Percentiles rank a stretch among this genome's conserved stretches.
Conservation (phyloP, 2,888 invertebrate genomes). For the Sarcophaga subvicina region DNA sequence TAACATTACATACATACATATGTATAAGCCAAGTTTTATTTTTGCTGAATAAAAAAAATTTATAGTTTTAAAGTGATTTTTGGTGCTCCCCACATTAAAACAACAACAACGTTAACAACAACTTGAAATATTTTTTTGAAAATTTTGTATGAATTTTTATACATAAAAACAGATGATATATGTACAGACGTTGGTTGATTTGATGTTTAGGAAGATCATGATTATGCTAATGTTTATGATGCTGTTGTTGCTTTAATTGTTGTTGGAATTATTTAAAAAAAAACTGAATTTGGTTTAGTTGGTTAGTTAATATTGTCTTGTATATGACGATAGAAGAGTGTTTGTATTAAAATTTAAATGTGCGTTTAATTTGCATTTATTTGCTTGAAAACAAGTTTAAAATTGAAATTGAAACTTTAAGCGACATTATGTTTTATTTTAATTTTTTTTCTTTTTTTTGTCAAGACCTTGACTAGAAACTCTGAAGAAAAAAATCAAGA, state of each 20-base stretch:
- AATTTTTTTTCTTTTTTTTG: conserved; percentile 13
- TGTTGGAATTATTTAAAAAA: not conserved
- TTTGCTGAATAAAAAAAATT: no score
- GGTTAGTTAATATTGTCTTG: no score
- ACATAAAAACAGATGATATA: conserved; percentile 30
- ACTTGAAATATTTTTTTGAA: no score
- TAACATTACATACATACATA: conserved; percentile 23
- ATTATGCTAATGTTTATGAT: conserved; percentile 13
- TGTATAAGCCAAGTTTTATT: no score
- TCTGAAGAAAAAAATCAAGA: conserved; percentile 20
- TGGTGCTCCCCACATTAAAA: no score
- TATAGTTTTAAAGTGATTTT: no score
- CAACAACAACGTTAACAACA: no score
- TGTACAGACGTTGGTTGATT: not conserved
- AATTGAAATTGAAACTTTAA: conserved; percentile 34
- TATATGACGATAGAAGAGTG: no score
- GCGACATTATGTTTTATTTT: conserved; percentile 46
- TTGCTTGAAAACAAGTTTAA: conserved; percentile 55
- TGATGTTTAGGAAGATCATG: not conserved
- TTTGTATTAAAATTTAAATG: conserved; percentile 43
- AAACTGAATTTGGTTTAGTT: not conserved
- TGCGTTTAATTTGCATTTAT: conserved; percentile 69
- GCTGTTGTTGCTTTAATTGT: conserved; percentile 23
- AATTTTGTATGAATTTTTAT: conserved; percentile 15
- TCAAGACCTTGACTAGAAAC: conserved; percentile 63